These are phyloP conservation scores for Pseudomyrmex gracilis DNA, from an alignment of 1,140 invertebrate genomes.

Conservation along the genomic window DNA sequence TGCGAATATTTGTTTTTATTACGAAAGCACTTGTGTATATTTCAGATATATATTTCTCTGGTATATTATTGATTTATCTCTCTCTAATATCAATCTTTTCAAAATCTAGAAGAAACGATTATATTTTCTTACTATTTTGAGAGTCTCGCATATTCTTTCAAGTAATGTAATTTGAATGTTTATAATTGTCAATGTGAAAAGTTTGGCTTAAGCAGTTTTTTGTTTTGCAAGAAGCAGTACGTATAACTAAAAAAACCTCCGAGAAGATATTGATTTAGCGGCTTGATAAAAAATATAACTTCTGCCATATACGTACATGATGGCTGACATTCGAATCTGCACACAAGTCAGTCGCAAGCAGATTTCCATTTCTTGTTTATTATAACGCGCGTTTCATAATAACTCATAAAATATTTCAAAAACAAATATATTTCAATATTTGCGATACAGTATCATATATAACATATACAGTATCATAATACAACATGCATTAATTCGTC, in stretches of 20 bases:
- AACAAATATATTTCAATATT: slow-evolving; percentile 15
- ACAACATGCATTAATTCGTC: background rate
- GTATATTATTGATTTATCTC: background rate
- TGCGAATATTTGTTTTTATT: background rate
- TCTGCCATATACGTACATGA: slow-evolving; percentile 9
- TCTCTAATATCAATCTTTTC: background rate
- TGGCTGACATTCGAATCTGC: slow-evolving; percentile 27
- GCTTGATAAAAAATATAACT: slow-evolving; percentile 18
- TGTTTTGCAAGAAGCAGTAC: background rate
- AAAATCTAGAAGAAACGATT: background rate
- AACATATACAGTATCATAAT: background rate
- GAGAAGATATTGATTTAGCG: background rate
- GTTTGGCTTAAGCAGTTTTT: background rate
- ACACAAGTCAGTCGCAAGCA: background rate
- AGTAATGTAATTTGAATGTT: too few relatives aligned
- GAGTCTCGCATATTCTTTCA: too few relatives aligned
- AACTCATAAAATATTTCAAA: background rate
- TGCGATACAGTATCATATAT: background rate
- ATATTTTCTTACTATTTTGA: too few relatives aligned
- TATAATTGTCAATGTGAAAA: background rate
- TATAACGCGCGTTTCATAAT: slow-evolving; percentile 5
- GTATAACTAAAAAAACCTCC: background rate
- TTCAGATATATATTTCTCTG: background rate
- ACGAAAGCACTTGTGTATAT: background rate
- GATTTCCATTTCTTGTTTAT: background rate